phyloP scores from a whole-genome alignment of 1,140 invertebrate genomes.

The Paralvinella palmiformis region DNA sequence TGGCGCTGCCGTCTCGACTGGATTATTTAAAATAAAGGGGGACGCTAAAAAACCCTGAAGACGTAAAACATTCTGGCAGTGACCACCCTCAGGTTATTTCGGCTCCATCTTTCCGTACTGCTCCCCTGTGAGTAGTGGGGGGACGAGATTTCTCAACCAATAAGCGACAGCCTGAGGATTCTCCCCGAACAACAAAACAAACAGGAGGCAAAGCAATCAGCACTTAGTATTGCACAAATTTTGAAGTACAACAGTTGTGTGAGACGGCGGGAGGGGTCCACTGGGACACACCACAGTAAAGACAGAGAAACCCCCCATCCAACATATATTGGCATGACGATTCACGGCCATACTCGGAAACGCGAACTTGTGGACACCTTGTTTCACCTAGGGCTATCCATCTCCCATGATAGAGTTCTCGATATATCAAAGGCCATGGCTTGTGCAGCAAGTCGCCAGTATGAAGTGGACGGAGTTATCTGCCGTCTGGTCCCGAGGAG shows the following conservation, averaged over 20 bases:
- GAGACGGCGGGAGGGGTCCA: background rate
- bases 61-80: no score
- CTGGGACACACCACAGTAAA: conserved; percentile 4
- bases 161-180: no score
- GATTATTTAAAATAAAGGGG: no score
- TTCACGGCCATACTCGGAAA: conserved; percentile 23
- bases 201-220: no score
- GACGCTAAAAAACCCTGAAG: no score
- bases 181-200: no score
- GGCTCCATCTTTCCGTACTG: no score
- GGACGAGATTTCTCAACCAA: no score
- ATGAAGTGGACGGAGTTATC: conserved; percentile 15
- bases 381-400: conserved; percentile 18
- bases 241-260: background rate
- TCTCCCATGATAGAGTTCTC: conserved; percentile 18
- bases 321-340: conserved; percentile 22
- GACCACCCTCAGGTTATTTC: no score
- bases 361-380: conserved; percentile 22
- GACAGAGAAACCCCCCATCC: conserved; percentile 22
- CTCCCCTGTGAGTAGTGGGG: no score
- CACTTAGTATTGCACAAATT: background rate
- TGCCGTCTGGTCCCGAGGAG: conserved; percentile 17
- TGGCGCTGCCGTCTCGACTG: no score
- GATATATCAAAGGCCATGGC: conserved; percentile 12
- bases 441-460: conserved; percentile 9